A percentile compares a stretch with the other conserved stretches of the same genome.
phyloP scores from a whole-genome alignment of 1,140 invertebrate genomes.

The Camponotus floridanus region DNA sequence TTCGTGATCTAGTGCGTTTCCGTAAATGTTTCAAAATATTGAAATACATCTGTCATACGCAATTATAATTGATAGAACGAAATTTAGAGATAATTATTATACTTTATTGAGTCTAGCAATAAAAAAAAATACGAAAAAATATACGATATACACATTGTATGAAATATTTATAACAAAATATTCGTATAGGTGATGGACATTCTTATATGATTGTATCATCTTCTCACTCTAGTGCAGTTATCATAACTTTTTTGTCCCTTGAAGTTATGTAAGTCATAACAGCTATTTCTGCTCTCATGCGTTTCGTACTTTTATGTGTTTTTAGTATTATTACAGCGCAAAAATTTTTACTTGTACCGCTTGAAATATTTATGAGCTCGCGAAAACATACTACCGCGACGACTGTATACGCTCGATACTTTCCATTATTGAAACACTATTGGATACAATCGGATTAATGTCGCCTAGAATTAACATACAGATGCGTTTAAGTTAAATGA shows the following conservation, averaged over 20 bases:
- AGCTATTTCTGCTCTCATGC: background rate
- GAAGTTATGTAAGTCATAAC: background rate
- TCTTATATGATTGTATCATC: background rate
- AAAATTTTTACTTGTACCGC: background rate
- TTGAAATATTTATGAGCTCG: background rate
- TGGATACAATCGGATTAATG: constrained; percentile 31
- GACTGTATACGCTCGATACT: background rate
- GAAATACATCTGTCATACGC: background rate
- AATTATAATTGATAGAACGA: background rate
- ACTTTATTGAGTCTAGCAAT: background rate
- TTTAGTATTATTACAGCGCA: too few species aligned
- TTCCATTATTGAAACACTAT: constrained; percentile 17
- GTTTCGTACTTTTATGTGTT: too few species aligned
- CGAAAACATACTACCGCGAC: background rate
- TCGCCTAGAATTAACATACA: constrained; percentile 31
- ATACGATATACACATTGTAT: background rate
- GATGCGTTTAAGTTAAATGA: constrained; percentile 15
- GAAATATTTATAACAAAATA: background rate
- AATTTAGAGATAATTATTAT: background rate
- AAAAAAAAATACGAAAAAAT: background rate
- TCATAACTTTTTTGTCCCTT: background rate
- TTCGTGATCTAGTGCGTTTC: constrained; percentile 13
- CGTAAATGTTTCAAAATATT: constrained; percentile 6
- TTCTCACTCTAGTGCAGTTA: background rate
- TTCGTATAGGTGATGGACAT: background rate